These are phyloP conservation scores for Chloropsis hardwickii DNA, from an alignment of 2,113 vertebrate genomes.

Conservation along the genomic window DNA sequence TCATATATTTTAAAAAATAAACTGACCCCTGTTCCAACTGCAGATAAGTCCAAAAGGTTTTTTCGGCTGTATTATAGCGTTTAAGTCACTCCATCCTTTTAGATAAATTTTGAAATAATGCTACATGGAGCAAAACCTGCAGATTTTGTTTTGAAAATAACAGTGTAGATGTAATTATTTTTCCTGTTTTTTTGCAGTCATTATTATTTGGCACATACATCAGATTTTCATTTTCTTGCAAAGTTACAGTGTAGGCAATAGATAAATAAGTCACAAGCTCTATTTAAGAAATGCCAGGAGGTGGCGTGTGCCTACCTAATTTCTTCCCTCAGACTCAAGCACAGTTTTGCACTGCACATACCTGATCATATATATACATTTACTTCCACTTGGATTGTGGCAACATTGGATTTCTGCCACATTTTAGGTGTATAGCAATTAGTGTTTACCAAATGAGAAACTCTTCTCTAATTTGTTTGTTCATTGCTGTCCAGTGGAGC, in stretches of 20 bases:
- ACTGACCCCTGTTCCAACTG: not conserved
- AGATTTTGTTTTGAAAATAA: not conserved
- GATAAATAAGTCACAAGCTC: not conserved
- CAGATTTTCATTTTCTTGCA: not conserved
- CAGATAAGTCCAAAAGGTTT: not conserved
- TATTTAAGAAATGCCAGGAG: constrained; percentile 22
- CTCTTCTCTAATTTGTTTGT: not conserved
- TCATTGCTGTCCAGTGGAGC: not conserved
- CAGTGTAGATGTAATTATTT: not conserved
- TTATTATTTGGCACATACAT: not conserved
- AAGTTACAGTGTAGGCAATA: not conserved
- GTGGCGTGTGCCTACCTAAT: constrained; percentile 12
- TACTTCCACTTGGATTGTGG: not conserved
- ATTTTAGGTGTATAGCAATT: not conserved
- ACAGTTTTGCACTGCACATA: not conserved
- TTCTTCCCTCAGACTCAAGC: not conserved
- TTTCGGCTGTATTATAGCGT: not conserved
- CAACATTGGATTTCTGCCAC: not conserved
- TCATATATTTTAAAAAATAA: not conserved
- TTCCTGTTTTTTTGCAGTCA: fast-evolving
- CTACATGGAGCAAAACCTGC: not conserved
- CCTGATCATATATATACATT: not conserved
- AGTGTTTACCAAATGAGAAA: not conserved
- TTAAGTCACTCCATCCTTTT: not conserved
- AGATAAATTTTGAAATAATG: not conserved